phyloP scores from a whole-genome alignment of 2,888 invertebrate species.

The Ormyrus nitidulus region DNA sequence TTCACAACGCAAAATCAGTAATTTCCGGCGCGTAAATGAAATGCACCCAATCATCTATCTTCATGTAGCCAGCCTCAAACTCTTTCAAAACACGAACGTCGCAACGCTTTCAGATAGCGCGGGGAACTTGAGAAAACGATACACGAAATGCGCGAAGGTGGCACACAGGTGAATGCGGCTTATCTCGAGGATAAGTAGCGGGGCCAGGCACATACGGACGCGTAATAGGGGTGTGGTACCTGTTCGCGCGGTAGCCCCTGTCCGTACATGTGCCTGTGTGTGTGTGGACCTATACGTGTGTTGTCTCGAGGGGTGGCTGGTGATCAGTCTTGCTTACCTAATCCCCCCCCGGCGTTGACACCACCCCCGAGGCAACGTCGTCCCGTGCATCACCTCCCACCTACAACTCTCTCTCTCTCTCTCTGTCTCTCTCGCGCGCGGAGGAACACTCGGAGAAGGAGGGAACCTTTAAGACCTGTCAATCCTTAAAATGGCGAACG shows the following conservation, averaged over 20 bases:
- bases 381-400: neutral
- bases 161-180: slow-evolving; percentile 32
- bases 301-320: slow-evolving; percentile 63
- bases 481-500: slow-evolving; percentile 57
- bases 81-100: neutral
- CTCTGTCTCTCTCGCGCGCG: neutral
- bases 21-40: too few species aligned
- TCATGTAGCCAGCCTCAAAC: too few species aligned
- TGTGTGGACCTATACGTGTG: slow-evolving; percentile 52
- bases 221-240: slow-evolving; percentile 59
- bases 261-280: too few species aligned
- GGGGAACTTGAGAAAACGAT: too few species aligned
- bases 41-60: too few species aligned
- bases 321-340: slow-evolving; percentile 72
- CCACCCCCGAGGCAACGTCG: slow-evolving; percentile 60
- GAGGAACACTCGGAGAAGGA: neutral
- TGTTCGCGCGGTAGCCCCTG: slow-evolving; percentile 18
- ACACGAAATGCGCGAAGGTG: neutral
- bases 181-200: slow-evolving; percentile 60
- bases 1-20: too few species aligned
- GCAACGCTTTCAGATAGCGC: too few species aligned
- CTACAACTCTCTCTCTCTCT: neutral
- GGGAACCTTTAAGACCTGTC: slow-evolving; percentile 53
- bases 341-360: slow-evolving; percentile 63
- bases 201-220: slow-evolving; percentile 56